Evolutionary conservation across 2,797 vertebrate species (phyloP).

Genomic region (Liasis olivaceus): DNA sequence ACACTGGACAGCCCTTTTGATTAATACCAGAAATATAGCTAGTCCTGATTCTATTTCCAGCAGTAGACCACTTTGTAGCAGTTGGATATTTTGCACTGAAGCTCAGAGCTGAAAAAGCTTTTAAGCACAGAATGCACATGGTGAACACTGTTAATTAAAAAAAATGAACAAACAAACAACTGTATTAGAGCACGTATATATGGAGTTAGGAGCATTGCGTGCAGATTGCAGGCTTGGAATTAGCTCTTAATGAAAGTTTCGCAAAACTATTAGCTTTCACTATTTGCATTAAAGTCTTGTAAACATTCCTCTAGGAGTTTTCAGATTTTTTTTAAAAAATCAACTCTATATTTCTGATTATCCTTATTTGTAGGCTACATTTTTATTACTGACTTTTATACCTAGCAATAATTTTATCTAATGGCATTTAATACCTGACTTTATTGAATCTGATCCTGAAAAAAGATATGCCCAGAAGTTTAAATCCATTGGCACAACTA

Average conservation of each 20-base stretch:
- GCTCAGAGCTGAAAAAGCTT: neutral
- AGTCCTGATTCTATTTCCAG: neutral
- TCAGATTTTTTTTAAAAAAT: neutral
- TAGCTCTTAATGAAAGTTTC: neutral
- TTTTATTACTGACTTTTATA: neutral
- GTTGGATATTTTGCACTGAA: neutral
- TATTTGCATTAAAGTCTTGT: neutral
- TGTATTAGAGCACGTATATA: neutral
- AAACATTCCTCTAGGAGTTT: neutral
- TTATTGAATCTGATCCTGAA: neutral
- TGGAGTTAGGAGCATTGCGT: neutral
- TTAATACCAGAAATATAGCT: neutral
- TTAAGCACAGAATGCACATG: neutral
- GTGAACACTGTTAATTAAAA: neutral
- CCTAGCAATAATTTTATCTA: neutral
- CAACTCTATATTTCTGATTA: neutral
- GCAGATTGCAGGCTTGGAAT: neutral
- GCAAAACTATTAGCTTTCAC: neutral
- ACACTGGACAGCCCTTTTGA: neutral
- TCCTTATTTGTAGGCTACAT: neutral
- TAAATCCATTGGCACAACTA: neutral
- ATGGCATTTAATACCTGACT: neutral
- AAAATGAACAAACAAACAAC: neutral
- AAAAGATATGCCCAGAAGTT: neutral
- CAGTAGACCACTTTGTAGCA: neutral